phyloP scores from a whole-genome alignment of 2,888 invertebrate genomes.

The Melitaea athalia region DNA sequence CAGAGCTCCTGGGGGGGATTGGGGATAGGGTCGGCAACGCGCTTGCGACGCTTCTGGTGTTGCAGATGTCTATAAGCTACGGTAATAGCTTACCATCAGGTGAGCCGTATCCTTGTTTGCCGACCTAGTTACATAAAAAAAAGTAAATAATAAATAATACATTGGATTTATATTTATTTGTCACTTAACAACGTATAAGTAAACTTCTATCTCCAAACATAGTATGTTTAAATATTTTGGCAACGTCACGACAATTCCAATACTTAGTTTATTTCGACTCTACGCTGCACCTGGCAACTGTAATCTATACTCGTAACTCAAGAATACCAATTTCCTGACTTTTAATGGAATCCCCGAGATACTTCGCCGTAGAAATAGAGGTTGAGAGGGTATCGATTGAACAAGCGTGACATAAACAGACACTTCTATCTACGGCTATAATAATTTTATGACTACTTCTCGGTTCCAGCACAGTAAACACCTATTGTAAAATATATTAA shows the following conservation, averaged over 20 bases:
- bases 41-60: no score
- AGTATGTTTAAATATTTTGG: not conserved
- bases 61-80: no score
- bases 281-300: constrained; percentile 12
- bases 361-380: constrained; percentile 19
- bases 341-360: constrained; percentile 31
- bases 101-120: no score
- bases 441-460: not conserved
- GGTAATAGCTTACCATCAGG: no score
- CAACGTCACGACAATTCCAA: not conserved
- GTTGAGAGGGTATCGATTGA: constrained; percentile 20
- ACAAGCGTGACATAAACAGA: constrained; percentile 21
- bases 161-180: not conserved
- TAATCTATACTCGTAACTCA: constrained; percentile 25
- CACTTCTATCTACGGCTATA: constrained; percentile 16
- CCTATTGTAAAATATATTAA: no score
- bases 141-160: not conserved
- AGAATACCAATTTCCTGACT: constrained; percentile 31
- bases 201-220: not conserved
- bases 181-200: not conserved
- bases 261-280: not conserved
- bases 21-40: no score
- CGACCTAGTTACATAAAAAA: no score
- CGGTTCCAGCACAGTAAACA: no score
- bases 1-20: no score